These are phyloP conservation scores for Tiphia femorata DNA, from an alignment of 2,888 invertebrate species.

Conservation along the genomic window DNA sequence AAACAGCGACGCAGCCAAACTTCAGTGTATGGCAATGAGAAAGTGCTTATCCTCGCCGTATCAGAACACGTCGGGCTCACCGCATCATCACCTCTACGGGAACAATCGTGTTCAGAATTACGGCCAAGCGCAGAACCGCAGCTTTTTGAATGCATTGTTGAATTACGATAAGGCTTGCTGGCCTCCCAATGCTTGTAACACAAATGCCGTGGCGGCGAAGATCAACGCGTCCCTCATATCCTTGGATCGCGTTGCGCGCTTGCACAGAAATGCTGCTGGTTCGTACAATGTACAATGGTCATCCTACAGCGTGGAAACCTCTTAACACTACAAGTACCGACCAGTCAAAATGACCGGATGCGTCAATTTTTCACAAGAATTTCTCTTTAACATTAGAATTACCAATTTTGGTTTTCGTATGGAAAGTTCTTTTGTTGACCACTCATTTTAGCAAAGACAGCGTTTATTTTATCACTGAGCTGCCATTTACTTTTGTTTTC, in stretches of 20 bases:
- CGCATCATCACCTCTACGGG: conserved; percentile 49
- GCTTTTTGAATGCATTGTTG: conserved; percentile 37
- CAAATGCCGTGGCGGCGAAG: conserved; percentile 35
- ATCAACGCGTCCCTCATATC: conserved; percentile 49
- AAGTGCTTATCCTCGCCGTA: conserved; percentile 51
- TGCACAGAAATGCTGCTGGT: conserved; percentile 79
- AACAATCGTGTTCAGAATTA: conserved; percentile 35
- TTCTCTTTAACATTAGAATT: neutral
- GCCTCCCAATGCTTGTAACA: conserved; percentile 38
- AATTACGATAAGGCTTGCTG: conserved; percentile 51
- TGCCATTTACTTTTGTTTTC: no score
- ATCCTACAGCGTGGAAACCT: no score
- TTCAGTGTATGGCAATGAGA: conserved; percentile 54
- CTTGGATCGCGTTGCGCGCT: conserved; percentile 76
- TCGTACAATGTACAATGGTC: conserved; percentile 1
- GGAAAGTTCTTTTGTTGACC: no score
- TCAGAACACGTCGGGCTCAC: conserved; percentile 39
- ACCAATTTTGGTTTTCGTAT: no score
- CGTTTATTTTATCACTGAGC: no score
- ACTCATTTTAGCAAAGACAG: no score
- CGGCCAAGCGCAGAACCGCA: conserved; percentile 26
- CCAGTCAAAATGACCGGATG: no score
- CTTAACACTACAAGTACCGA: no score
- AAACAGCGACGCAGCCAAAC: conserved; percentile 47
- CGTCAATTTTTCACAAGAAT: no score